Base-by-base conservation (phyloP, 2,797 vertebrate species). In the Lutjanus campechanus region DNA sequence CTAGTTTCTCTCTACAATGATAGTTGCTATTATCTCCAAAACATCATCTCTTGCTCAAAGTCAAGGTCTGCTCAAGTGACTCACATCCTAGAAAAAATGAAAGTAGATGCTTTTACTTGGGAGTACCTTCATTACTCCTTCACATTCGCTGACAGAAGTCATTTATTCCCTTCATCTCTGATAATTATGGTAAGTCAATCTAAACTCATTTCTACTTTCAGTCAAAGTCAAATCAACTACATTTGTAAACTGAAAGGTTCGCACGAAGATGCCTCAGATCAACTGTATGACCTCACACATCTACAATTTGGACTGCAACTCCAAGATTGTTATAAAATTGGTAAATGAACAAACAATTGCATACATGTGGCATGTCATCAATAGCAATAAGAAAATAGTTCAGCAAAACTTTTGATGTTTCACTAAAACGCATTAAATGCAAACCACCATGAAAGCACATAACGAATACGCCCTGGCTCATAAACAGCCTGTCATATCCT, bases 11-110 rank as follows among this genome's bases (percentile, higher is more conserved):
- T 17, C 12, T 13, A 41, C 3, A 51, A 6, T 15, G 11, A 62
- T 11, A 12, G 36, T 19, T 51, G 12, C 19, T 50, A n/a, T 7
- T 36, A 43, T 44, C 69, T 69, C 3, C 47, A 17, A 25, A 19
- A 63, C 25, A 11, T 15, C 25, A 22, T 46, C n/a, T 47, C n/a
- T 15, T 46, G 67, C 44, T 25, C 20, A 72, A 75, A 70, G 41
- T 43, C 41, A 49, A 59, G 22, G 11, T 12, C 29, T 44, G 36
- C 13, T 44, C 46, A 16, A 77, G 7, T 20, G 22, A 43, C 63
- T n/a, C 12, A 50, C 13, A 53, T 55, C n/a, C 41, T 25, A 54
- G 4, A 1, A 20, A n/a, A 51, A 65, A 4, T 11, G 20, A 65
- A 56, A 58, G 15, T 8, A 60, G 61, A 71, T 47, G 54, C 36